Conservation (phyloP, 2,797 vertebrate genomes). For the Hemitrygon akajei region DNA sequence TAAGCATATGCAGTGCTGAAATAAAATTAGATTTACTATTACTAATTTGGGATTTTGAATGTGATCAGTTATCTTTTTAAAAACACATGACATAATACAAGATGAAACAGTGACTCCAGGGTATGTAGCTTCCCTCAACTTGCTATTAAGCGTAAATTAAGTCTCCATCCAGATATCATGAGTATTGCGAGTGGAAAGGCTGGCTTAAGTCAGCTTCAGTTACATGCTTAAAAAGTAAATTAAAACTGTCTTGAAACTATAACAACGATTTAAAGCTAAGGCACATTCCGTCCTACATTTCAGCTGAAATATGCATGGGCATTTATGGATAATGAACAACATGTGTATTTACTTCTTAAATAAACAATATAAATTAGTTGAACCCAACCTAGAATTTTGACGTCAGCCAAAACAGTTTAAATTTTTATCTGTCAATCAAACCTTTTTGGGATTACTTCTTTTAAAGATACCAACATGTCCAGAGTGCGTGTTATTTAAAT, state of each 20-base stretch:
- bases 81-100: neutral
- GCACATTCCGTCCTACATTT: neutral
- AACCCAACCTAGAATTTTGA: neutral
- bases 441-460: neutral
- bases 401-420: neutral
- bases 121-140: neutral
- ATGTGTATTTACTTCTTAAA: neutral
- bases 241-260: neutral
- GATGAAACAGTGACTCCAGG: neutral
- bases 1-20: neutral
- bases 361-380: neutral
- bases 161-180: neutral
- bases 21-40: neutral
- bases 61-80: neutral
- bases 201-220: neutral
- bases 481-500: neutral
- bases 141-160: neutral
- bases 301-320: neutral
- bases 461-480: neutral
- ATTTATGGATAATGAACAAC: neutral
- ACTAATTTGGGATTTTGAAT: neutral
- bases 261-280: neutral
- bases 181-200: neutral
- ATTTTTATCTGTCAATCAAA: neutral
- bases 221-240: neutral